These are phyloP conservation scores for Adelognathus sp. DNA, from an alignment of 2,888 invertebrate genomes.

Conservation along the genomic window DNA sequence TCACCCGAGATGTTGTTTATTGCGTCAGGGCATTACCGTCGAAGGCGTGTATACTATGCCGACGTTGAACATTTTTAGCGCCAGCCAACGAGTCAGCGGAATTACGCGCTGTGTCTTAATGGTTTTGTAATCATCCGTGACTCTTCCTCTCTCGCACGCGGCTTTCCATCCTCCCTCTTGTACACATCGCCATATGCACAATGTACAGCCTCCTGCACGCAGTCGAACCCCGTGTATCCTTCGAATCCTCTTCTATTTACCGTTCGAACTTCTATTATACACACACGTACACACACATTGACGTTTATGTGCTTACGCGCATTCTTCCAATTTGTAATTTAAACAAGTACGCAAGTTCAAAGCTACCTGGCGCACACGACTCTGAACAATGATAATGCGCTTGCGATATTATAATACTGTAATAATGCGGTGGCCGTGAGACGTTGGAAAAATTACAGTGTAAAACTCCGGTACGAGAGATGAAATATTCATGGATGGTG, in stretches of 20 bases:
- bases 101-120: slow-evolving; percentile 55
- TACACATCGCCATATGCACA: slow-evolving; percentile 38
- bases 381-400: neutral
- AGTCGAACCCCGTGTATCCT: slow-evolving; percentile 12
- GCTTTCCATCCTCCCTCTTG: slow-evolving; percentile 22
- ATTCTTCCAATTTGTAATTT: slow-evolving; percentile 22
- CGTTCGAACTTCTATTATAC: slow-evolving; percentile 19
- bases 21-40: slow-evolving; percentile 53
- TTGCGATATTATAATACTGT: neutral
- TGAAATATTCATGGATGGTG: slow-evolving; percentile 62
- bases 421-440: slow-evolving; percentile 6
- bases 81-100: slow-evolving; percentile 5
- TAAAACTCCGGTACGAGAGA: slow-evolving; percentile 54
- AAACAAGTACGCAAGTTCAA: neutral
- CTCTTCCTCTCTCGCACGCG: slow-evolving; percentile 30
- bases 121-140: slow-evolving; percentile 59
- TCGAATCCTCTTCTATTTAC: slow-evolving; percentile 8
- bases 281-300: too few species aligned
- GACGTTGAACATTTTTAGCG: slow-evolving; percentile 34
- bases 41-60: slow-evolving; percentile 21
- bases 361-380: neutral
- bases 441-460: slow-evolving; percentile 41
- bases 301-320: slow-evolving; percentile 12
- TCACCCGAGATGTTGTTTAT: slow-evolving; percentile 57
- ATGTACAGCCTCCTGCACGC: slow-evolving; percentile 2